A percentile compares a stretch with the other conserved stretches of the same genome.
Conservation (phyloP, 2,797 vertebrate genomes). For the Myoxocephalus aenaeus region DNA sequence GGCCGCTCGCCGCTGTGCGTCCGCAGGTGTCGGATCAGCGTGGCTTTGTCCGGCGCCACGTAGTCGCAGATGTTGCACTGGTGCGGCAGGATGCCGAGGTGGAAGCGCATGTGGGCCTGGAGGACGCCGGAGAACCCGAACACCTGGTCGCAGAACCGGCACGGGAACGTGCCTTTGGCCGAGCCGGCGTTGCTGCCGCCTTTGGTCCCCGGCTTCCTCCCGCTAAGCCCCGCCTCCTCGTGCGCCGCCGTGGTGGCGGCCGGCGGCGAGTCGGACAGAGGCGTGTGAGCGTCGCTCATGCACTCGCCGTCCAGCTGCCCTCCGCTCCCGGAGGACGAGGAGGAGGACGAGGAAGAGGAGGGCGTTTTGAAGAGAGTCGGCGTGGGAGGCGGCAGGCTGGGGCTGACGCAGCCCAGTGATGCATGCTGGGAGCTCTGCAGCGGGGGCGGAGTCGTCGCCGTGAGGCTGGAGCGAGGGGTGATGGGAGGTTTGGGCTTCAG, state of each 20-base stretch:
- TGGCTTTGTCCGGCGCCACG: slow-evolving; percentile 95
- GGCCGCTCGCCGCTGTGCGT: slow-evolving; percentile 97
- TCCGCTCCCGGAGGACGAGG: slow-evolving; percentile 66
- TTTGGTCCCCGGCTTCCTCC: slow-evolving; percentile 85
- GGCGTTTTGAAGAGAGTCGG: slow-evolving; percentile 84
- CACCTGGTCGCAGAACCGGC: slow-evolving; percentile 95
- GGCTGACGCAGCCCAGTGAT: slow-evolving; percentile 93
- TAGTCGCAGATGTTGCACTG: slow-evolving; percentile 98
- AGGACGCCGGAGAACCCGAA: slow-evolving; percentile 93
- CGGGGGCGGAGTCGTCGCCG: slow-evolving; percentile 90
- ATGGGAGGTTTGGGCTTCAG: slow-evolving; percentile 95
- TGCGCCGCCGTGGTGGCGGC: slow-evolving; percentile 72
- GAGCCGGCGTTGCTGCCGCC: slow-evolving; percentile 68
- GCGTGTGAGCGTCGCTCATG: slow-evolving; percentile 88
- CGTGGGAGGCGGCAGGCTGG: slow-evolving; percentile 90
- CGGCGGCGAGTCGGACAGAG: slow-evolving; percentile 88
- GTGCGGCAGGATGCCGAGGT: slow-evolving; percentile 93
- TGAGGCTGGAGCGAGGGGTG: slow-evolving; percentile 90
- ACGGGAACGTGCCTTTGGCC: slow-evolving; percentile 91
- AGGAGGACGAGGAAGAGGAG: slow-evolving; percentile 62
- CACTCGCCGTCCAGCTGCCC: slow-evolving; percentile 90
- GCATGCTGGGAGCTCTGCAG: slow-evolving; percentile 93
- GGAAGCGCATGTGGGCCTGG: slow-evolving; percentile 94
- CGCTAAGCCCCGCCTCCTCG: slow-evolving; percentile 82
- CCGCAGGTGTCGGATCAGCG: slow-evolving; percentile 94